Percentiles rank a stretch among this genome's conserved stretches.
These are phyloP conservation scores for Rhamnusium bicolor DNA, from an alignment of 2,888 invertebrate species.

Conservation along the genomic window DNA sequence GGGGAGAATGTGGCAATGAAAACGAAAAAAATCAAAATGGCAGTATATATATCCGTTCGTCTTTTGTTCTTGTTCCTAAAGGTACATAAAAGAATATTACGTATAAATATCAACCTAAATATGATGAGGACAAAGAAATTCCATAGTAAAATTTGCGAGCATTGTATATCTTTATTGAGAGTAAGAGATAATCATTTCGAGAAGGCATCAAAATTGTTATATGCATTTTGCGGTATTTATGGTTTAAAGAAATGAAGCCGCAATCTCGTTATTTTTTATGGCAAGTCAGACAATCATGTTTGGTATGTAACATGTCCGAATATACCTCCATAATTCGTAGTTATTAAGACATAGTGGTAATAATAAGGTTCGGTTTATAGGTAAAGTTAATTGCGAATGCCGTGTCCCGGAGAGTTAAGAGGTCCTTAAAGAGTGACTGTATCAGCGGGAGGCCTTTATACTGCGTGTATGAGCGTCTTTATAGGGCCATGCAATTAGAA, in stretches of 20 bases:
- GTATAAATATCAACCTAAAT: background rate
- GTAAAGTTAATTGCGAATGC: slow-evolving; percentile 65
- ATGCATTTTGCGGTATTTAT: slow-evolving; percentile 46
- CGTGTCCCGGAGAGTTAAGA: slow-evolving; percentile 64
- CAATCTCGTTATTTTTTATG: slow-evolving; percentile 51
- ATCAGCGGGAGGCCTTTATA: slow-evolving; percentile 66
- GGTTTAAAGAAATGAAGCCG: slow-evolving; percentile 45
- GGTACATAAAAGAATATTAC: background rate
- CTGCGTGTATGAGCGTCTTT: slow-evolving; percentile 65
- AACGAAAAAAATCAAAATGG: too few species aligned
- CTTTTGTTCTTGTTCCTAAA: background rate
- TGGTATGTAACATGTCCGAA: slow-evolving; percentile 48
- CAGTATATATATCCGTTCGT: too few species aligned
- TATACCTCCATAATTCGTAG: slow-evolving; percentile 51
- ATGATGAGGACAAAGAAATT: background rate
- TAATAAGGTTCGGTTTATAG: slow-evolving; percentile 63
- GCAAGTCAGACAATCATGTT: slow-evolving; percentile 45
- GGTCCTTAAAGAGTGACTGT: slow-evolving; percentile 66
- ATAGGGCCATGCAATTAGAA: slow-evolving; percentile 70
- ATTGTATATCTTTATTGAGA: slow-evolving; percentile 35
- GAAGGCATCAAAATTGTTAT: slow-evolving; percentile 44
- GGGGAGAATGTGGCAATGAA: too few species aligned
- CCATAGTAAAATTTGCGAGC: slow-evolving; percentile 23
- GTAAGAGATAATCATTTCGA: slow-evolving; percentile 44
- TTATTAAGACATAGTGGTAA: slow-evolving; percentile 61